Evolutionary conservation across 2,888 invertebrate genomes (phyloP), one percentile per base, ranked within the genome.

Genomic region (Harpalus rufipes): DNA sequence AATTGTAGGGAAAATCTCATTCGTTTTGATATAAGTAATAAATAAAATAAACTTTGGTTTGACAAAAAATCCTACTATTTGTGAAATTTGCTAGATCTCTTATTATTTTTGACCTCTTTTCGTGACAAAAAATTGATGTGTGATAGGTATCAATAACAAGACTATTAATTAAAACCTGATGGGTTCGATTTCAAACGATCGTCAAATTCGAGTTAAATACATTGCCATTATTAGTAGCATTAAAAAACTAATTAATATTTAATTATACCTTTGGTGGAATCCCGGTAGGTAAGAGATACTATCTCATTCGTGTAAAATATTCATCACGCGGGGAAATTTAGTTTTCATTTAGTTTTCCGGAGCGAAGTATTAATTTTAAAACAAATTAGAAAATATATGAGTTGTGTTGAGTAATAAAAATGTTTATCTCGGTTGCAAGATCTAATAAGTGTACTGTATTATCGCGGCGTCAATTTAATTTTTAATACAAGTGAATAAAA

Each of bases 401-500:
- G 72, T 74, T 74, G 72, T 74, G 72, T 74, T 51, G 51, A 18
- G 72, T 74, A 74, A 74, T 74, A 74, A 74, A 74, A 74, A 74
- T 74, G 72, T 74, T 74, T 44, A 74, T 74, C 72, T 44, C 72
- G 72, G 44, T 5, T 16, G 72, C 44, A 18, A 74, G 44, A 74
- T 74, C 72, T 74, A 74, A 74, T 74, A 74, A 74, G 72, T 74
- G 72, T 74, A 74, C 72, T 74, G 72, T 74, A 74, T 74, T 74
- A 74, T 74, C 44, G 41, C 72, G 72, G 78, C 78, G 59, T 78
- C 78, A 78, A 58, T 58, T 78, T 78, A 78, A 78, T 78, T 78
- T 78, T 78, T 78, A 78, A 58, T 78, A 78, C 78, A 78, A 78
- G 59, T 58, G 41, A 74, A 74, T 41, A 74, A 44, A 44, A 74